Conservation (phyloP, 2,888 invertebrate genomes). For the Macrostomum cliftonense region DNA sequence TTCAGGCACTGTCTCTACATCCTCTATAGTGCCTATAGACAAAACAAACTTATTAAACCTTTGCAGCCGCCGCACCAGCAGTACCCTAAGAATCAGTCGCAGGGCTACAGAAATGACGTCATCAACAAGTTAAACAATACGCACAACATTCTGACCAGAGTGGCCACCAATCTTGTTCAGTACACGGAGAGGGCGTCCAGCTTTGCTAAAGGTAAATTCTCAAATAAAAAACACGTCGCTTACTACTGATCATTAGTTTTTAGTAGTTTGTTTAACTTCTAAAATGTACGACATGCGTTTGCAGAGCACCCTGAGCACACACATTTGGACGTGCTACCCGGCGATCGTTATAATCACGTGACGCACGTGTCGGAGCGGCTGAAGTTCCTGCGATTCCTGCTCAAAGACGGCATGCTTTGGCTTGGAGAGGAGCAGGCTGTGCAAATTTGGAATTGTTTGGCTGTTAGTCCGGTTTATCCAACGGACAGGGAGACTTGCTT, state of each 20-base stretch:
- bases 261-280: no score
- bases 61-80: slow-evolving; percentile 1
- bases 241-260: no score
- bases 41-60: no score
- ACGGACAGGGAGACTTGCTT: slow-evolving; percentile 88
- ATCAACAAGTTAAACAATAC: slow-evolving; percentile 74
- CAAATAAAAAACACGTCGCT: no score
- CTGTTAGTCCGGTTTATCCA: slow-evolving; percentile 73
- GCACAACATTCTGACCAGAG: slow-evolving; percentile 75
- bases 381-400: slow-evolving; percentile 52
- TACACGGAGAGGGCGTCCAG: slow-evolving; percentile 71
- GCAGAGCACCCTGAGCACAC: slow-evolving; percentile 56
- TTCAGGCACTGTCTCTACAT: no score
- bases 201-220: slow-evolving; percentile 41
- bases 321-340: slow-evolving; percentile 44
- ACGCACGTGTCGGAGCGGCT: slow-evolving; percentile 80
- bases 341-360: slow-evolving; percentile 72
- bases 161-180: slow-evolving; percentile 63
- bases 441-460: slow-evolving; percentile 71
- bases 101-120: slow-evolving; percentile 48
- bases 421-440: slow-evolving; percentile 87
- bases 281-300: slow-evolving; percentile 16
- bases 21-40: no score
- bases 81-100: slow-evolving; percentile 1
- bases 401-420: slow-evolving; percentile 76